Evolutionary conservation across 2,888 invertebrate genomes (phyloP).

Genomic region (Troides oblongomaculatus): DNA sequence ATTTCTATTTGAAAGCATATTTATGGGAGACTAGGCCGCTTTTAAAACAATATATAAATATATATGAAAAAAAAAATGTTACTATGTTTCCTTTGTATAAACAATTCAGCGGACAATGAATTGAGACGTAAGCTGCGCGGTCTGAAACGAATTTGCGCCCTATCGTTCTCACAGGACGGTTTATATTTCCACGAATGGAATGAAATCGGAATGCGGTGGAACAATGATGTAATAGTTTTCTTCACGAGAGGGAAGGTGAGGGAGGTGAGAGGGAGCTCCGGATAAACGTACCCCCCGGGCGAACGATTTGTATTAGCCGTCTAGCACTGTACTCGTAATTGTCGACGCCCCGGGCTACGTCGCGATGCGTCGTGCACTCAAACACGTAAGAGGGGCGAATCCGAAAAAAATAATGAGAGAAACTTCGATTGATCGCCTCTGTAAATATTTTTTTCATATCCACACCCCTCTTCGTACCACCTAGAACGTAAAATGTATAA

Average conservation of each 20-base stretch:
- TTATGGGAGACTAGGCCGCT: constrained; percentile 23
- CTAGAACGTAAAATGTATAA: background rate
- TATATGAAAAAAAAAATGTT: constrained; percentile 45
- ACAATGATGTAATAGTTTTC: constrained; percentile 70
- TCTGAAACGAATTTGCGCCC: constrained; percentile 42
- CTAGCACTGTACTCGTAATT: constrained; percentile 76
- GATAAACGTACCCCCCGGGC: constrained; percentile 73
- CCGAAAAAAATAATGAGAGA: constrained; percentile 56
- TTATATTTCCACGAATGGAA: constrained; percentile 47
- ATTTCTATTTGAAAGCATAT: constrained; percentile 15
- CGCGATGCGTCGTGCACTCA: constrained; percentile 57
- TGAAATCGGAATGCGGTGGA: constrained; percentile 49
- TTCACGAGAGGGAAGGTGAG: constrained; percentile 45
- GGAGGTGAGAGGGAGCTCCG: constrained; percentile 46
- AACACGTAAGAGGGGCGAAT: constrained; percentile 61
- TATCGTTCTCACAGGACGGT: constrained; percentile 41
- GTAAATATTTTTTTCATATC: constrained; percentile 11
- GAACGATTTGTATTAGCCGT: constrained; percentile 78
- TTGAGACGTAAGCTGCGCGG: constrained; percentile 32
- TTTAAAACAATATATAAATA: constrained; percentile 36
- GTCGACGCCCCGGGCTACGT: constrained; percentile 66
- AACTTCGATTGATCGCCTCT: constrained; percentile 48
- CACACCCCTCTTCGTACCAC: background rate
- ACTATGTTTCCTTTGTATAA: constrained; percentile 35
- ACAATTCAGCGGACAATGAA: constrained; percentile 29